Evolutionary conservation across 2,113 vertebrate genomes (phyloP), one percentile per base, ranked within the genome.

Genomic region (Eudyptes chrysolophus): DNA sequence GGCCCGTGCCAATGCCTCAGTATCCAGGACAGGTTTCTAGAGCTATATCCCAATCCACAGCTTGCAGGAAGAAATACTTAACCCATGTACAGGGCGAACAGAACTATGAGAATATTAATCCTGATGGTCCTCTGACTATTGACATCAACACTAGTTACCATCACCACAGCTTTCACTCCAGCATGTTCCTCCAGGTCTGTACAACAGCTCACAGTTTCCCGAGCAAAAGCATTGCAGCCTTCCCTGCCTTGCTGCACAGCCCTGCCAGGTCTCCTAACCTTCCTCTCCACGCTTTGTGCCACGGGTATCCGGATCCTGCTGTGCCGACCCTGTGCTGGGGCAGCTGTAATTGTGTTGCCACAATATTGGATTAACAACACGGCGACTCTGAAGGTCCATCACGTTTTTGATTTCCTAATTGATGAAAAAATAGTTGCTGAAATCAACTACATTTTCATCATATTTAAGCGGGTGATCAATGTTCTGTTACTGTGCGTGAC

Each of bases 331-430:
- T 11, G 1, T 11, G 1, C 27, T 68, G 81, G 64, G 70, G 16
- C 81, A 91, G 66, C 74, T 74, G 21, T 93, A 92, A 79, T 80
- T 89, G 84, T 96, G 92, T 94, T 96, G 93, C 94, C 96, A 91
- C 93, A 94, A 97, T 40, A 97, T 10, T 83, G 89, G 91, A 92
- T 95, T 94, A 96, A 79, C 36, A 89, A 16, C 55, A 24, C 4
- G 0, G 46, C 10, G 10, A n/a, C 25, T 87, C 69, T 87, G 86
- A 87, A 84, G 69, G 69, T 75, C 75, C 61, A 79, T 29, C 57
- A 76, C 15, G 1, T 55, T 88, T 92, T 85, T 48, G 49, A 87
- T 90, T 93, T 90, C 74, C 77, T 74, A 58, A 54, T 70, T 74
- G 40, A 55, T 82, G 32, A 70, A 83, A 87, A 89, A 85, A 21